phyloP scores from a whole-genome alignment of 1,140 invertebrate genomes.

The Spodoptera frugiperda region DNA sequence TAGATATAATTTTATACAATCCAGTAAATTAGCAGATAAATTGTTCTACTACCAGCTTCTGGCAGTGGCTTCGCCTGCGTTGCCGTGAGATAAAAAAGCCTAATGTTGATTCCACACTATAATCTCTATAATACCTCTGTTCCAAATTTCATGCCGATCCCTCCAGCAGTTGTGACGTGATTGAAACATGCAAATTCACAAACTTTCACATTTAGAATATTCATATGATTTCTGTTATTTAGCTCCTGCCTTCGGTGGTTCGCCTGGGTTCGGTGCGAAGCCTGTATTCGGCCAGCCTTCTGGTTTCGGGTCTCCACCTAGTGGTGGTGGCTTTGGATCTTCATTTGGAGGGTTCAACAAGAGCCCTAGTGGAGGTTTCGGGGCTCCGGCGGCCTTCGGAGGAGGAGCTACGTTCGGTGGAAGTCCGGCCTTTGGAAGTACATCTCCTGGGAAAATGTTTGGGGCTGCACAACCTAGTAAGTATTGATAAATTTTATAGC shows the following conservation, averaged over 20 bases:
- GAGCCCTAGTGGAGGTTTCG: slow-evolving; percentile 74
- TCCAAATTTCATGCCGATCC: too few species aligned
- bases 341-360: slow-evolving; percentile 76
- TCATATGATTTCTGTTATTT: slow-evolving; percentile 49
- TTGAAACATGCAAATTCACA: too few species aligned
- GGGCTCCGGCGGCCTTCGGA: slow-evolving; percentile 71
- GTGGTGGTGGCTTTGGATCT: slow-evolving; percentile 58
- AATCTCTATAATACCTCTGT: too few species aligned
- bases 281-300: slow-evolving; percentile 76
- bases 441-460: slow-evolving; percentile 71
- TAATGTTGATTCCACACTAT: too few species aligned
- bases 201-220: too few species aligned
- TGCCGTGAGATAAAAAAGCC: too few species aligned
- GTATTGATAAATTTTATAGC: slow-evolving; percentile 28
- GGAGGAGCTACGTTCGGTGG: slow-evolving; percentile 67
- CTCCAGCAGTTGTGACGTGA: too few species aligned
- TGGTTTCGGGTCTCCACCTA: slow-evolving; percentile 68
- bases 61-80: too few species aligned
- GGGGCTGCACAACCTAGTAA: slow-evolving; percentile 69
- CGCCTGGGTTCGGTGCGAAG: slow-evolving; percentile 75
- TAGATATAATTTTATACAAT: too few species aligned
- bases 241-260: slow-evolving; percentile 72
- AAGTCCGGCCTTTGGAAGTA: slow-evolving; percentile 66
- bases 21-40: too few species aligned
- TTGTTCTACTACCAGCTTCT: too few species aligned